A percentile compares a stretch with the other conserved stretches of the same genome.
These are phyloP conservation scores for Symphodus melops DNA, from an alignment of 2,113 vertebrate genomes.

Conservation along the genomic window DNA sequence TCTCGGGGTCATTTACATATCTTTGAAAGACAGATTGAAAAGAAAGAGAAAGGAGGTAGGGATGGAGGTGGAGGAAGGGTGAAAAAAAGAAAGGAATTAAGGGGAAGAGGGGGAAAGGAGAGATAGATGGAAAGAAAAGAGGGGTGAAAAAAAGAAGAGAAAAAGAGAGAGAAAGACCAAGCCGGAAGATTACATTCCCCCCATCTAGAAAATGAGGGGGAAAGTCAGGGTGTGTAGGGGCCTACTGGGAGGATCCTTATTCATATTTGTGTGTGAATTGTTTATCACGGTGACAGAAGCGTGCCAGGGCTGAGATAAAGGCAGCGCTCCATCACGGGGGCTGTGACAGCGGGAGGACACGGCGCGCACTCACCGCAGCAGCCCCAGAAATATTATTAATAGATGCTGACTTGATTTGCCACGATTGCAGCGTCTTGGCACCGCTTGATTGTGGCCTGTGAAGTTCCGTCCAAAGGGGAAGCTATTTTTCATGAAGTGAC, in stretches of 20 bases:
- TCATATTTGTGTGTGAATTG: slow-evolving; percentile 99
- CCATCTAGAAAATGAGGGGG: slow-evolving; percentile 81
- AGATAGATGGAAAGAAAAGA: slow-evolving; percentile 75
- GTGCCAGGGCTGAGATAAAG: slow-evolving; percentile 99
- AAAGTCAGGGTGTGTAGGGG: slow-evolving; percentile 83
- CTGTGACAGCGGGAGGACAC: slow-evolving; percentile 98
- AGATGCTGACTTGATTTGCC: slow-evolving; percentile 99
- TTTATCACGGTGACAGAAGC: slow-evolving; percentile 99
- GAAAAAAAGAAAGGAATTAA: slow-evolving; percentile 28
- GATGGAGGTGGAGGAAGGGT: slow-evolving; percentile 44
- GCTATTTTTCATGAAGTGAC: slow-evolving; percentile 99
- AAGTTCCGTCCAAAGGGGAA: slow-evolving; percentile 99
- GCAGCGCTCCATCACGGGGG: slow-evolving; percentile 96
- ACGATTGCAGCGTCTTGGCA: slow-evolving; percentile 89
- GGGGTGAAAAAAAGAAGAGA: slow-evolving; percentile 52
- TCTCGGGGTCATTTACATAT: slow-evolving; percentile 83
- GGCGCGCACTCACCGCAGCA: slow-evolving; percentile 93
- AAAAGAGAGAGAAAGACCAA: slow-evolving; percentile 72
- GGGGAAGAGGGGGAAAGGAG: slow-evolving; percentile 9
- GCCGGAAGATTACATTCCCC: slow-evolving; percentile 80
- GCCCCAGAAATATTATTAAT: slow-evolving; percentile 99
- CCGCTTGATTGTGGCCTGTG: slow-evolving; percentile 98
- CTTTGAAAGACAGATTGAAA: slow-evolving; percentile 85
- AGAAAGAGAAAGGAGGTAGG: slow-evolving; percentile 74
- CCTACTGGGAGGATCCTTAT: slow-evolving; percentile 99